A percentile compares a stretch with the other conserved stretches of the same genome.
phyloP scores from a whole-genome alignment of 53 echinoderm and acorn worm genomes.

The Temnopleurus reevesii region DNA sequence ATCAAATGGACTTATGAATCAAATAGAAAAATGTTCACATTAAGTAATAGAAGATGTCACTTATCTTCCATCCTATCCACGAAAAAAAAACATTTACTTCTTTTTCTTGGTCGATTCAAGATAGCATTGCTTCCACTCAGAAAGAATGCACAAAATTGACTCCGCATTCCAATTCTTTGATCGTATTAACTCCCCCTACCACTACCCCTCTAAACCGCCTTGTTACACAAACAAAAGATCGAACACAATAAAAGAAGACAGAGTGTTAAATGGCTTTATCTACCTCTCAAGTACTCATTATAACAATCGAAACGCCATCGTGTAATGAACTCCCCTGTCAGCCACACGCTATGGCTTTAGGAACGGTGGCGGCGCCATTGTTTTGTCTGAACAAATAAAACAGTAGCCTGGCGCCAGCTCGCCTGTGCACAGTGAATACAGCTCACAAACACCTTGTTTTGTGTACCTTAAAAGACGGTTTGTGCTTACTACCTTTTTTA shows the following conservation, averaged over 20 bases:
- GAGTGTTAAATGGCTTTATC: constrained; percentile 58
- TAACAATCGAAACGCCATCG: constrained; percentile 43
- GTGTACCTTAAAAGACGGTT: constrained; percentile 1
- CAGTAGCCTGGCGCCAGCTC: constrained; percentile 53
- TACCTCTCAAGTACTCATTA: constrained; percentile 39
- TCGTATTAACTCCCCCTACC: constrained; percentile 43
- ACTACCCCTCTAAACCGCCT: constrained; percentile 21
- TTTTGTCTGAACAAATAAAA: constrained; percentile 52
- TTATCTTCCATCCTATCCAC: no score
- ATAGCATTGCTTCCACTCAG: background rate
- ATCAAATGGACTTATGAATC: no score
- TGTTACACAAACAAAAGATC: constrained; percentile 52
- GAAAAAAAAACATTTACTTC: no score
- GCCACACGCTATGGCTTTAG: constrained; percentile 26
- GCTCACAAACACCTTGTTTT: constrained; percentile 35
- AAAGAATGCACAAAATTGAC: constrained; percentile 36
- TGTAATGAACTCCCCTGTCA: constrained; percentile 44
- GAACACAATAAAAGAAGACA: constrained; percentile 17
- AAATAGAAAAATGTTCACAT: no score
- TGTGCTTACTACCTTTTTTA: background rate
- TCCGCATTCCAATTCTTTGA: background rate
- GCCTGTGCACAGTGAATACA: constrained; percentile 29
- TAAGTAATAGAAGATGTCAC: no score
- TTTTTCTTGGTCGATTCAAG: no score
- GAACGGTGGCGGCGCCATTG: constrained; percentile 43